Percentiles rank a stretch among this genome's conserved stretches.
Evolutionary conservation across 2,113 vertebrate genomes (phyloP).

Genomic region (Centropristis striata): DNA sequence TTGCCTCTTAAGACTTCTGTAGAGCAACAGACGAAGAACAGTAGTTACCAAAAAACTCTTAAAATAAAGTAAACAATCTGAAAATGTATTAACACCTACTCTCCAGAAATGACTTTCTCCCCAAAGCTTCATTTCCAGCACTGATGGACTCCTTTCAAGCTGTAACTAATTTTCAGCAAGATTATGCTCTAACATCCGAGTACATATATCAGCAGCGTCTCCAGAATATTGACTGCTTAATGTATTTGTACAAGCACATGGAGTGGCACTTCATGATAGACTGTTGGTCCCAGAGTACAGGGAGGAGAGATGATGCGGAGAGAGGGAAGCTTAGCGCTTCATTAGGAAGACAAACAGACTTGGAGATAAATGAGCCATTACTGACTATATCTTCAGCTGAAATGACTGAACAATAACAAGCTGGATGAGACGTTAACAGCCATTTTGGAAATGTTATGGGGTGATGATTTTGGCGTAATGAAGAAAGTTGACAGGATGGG

Average conservation of each 20-base stretch:
- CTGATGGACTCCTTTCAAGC: slow-evolving; percentile 23
- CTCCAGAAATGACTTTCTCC: slow-evolving; percentile 7
- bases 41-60: not conserved
- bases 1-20: too few species aligned
- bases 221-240: slow-evolving; percentile 29
- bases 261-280: slow-evolving; percentile 21
- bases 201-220: slow-evolving; percentile 12
- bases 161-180: slow-evolving; percentile 41
- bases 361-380: slow-evolving; percentile 26
- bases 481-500: slow-evolving; percentile 12
- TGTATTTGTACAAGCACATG: slow-evolving; percentile 16
- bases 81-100: not conserved
- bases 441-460: slow-evolving; percentile 3
- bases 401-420: slow-evolving; percentile 31
- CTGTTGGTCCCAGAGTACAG: not conserved
- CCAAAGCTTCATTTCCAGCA: slow-evolving; percentile 18
- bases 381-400: slow-evolving; percentile 27
- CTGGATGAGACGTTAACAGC: slow-evolving; percentile 8
- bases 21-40: not conserved
- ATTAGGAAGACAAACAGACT: slow-evolving; percentile 49
- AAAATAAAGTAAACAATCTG: not conserved
- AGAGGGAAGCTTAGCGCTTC: slow-evolving; percentile 11
- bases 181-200: slow-evolving; percentile 20
- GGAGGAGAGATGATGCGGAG: slow-evolving; percentile 1
- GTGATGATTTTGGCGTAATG: slow-evolving; percentile 22